A percentile compares a stretch with the other conserved stretches of the same genome.
phyloP scores from a whole-genome alignment of 2,113 vertebrate species.

The Oreocharis arfaki region DNA sequence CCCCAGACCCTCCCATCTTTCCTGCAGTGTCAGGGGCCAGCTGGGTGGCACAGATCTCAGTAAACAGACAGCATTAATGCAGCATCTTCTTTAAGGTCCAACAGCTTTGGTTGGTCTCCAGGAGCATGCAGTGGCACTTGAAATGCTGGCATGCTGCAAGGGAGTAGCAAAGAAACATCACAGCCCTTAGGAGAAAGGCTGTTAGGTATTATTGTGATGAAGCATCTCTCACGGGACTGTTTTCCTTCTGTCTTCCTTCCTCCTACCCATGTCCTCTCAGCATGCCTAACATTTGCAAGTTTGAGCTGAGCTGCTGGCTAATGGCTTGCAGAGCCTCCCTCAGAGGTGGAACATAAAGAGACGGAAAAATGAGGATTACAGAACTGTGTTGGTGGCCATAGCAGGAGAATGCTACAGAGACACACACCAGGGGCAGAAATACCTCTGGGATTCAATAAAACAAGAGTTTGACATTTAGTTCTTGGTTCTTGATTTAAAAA shows the following conservation, averaged over 20 bases:
- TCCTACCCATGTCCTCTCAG: neutral
- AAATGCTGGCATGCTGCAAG: neutral
- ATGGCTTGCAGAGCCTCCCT: neutral
- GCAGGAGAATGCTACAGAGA: neutral
- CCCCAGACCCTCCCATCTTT: neutral
- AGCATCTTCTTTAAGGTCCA: neutral
- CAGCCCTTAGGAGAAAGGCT: neutral
- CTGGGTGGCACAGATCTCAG: neutral
- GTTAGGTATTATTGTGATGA: neutral
- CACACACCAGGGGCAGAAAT: neutral
- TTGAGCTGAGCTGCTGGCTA: neutral
- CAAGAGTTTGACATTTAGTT: neutral
- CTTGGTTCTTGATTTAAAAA: neutral
- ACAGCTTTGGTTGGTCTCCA: neutral
- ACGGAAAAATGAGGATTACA: slow-evolving; percentile 1
- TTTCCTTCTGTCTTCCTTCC: neutral
- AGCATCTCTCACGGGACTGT: neutral
- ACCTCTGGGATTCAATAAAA: neutral
- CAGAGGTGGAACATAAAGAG: neutral
- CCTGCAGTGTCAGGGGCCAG: neutral
- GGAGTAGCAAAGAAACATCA: neutral
- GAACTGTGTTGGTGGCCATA: neutral
- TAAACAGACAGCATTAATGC: neutral
- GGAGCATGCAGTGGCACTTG: neutral
- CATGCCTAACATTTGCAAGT: neutral